These are phyloP conservation scores for Fabriciana adippe DNA, from an alignment of 2,888 invertebrate genomes.

Conservation along the genomic window DNA sequence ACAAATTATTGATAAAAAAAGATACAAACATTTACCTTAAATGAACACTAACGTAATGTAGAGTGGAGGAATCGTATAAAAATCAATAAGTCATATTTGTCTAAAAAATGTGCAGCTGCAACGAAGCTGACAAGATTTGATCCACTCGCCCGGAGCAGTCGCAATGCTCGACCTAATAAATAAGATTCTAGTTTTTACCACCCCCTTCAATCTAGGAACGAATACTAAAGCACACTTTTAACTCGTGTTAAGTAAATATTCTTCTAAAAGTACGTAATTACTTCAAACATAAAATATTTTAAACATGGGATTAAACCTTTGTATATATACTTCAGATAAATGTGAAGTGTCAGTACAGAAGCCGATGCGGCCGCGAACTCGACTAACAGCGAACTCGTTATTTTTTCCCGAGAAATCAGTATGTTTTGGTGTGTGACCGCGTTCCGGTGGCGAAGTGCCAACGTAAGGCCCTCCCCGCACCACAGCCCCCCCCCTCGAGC, in stretches of 20 bases:
- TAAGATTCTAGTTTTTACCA: constrained; percentile 5
- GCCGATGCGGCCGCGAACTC: constrained; percentile 23
- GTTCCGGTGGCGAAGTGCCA: constrained; percentile 66
- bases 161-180: neutral
- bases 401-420: constrained; percentile 66
- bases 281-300: too few relatives aligned
- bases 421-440: constrained; percentile 70
- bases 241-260: too few relatives aligned
- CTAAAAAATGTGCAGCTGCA: neutral
- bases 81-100: neutral
- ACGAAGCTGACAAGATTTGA: neutral
- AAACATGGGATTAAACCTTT: too few relatives aligned
- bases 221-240: too few relatives aligned
- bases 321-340: neutral
- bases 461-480: constrained; percentile 39
- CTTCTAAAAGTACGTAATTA: too few relatives aligned
- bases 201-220: too few relatives aligned
- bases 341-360: neutral
- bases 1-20: too few relatives aligned
- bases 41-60: neutral
- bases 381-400: constrained; percentile 43
- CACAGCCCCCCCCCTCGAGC: constrained; percentile 33
- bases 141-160: neutral
- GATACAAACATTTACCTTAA: neutral
- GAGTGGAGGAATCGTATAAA: neutral